These are phyloP conservation scores for Halocynthia aurantium DNA, from an alignment of 23 tunicate species.

Conservation along the genomic window DNA sequence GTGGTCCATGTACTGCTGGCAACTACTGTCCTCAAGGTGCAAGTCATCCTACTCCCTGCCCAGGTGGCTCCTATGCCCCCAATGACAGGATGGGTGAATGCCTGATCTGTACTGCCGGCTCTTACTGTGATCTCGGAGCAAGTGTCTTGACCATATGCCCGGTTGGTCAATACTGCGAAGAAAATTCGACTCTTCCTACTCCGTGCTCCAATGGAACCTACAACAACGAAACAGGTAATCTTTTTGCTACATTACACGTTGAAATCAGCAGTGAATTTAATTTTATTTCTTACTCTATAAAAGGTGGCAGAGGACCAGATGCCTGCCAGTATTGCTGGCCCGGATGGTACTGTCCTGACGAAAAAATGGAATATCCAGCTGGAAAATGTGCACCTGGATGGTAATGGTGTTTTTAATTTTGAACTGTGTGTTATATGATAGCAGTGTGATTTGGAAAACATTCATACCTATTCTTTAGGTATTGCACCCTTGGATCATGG, in stretches of 20 bases:
- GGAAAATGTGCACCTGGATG: slow-evolving; percentile 84
- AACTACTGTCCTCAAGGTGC: slow-evolving; percentile 53
- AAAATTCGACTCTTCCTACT: slow-evolving; percentile 25
- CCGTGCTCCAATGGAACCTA: slow-evolving; percentile 85
- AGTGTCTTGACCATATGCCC: slow-evolving; percentile 33
- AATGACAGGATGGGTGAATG: slow-evolving; percentile 30
- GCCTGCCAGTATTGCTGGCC: slow-evolving; percentile 65
- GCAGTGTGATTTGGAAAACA: background rate
- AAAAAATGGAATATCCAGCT: slow-evolving; percentile 57
- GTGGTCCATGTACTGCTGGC: slow-evolving; percentile 85
- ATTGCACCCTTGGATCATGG: slow-evolving; percentile 75
- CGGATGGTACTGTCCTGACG: slow-evolving; percentile 76
- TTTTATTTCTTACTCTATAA: too few relatives aligned
- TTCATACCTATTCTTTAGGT: too few relatives aligned
- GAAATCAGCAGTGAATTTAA: too few relatives aligned
- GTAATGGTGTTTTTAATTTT: slow-evolving; percentile 16
- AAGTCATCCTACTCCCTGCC: slow-evolving; percentile 32
- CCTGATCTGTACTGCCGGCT: slow-evolving; percentile 68
- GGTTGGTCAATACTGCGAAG: slow-evolving; percentile 68
- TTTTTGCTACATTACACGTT: background rate
- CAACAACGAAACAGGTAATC: slow-evolving; percentile 75
- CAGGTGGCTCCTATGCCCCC: slow-evolving; percentile 71
- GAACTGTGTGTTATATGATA: too few relatives aligned
- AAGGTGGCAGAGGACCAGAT: slow-evolving; percentile 46
- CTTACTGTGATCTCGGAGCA: slow-evolving; percentile 64